These are phyloP conservation scores for Zaprionus camerounensis DNA, from an alignment of 1,140 invertebrate genomes.

Conservation along the genomic window DNA sequence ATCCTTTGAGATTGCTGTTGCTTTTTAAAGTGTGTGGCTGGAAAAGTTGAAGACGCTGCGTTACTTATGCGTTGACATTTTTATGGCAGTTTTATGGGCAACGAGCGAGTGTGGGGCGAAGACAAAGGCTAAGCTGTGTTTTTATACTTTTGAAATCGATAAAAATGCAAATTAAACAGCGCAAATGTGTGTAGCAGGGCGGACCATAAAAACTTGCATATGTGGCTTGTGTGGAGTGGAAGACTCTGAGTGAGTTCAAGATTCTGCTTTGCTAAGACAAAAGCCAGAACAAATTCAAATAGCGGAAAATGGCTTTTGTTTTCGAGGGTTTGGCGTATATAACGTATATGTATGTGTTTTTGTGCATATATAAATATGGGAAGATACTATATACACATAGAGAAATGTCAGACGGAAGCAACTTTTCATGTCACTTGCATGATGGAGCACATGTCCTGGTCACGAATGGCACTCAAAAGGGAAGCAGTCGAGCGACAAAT, in stretches of 20 bases:
- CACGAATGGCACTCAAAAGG: constrained; percentile 8
- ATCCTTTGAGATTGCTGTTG: constrained; percentile 54
- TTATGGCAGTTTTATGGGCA: constrained; percentile 74
- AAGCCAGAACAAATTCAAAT: constrained; percentile 63
- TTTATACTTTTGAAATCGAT: constrained; percentile 71
- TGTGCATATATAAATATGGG: constrained; percentile 47
- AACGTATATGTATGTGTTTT: background rate
- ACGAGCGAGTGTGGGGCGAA: constrained; percentile 50
- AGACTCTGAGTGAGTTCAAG: background rate
- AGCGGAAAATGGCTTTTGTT: constrained; percentile 78
- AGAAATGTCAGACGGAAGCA: constrained; percentile 71
- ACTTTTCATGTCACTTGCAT: constrained; percentile 66
- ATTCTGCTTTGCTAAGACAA: constrained; percentile 59
- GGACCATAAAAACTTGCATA: constrained; percentile 49
- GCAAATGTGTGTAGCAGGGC: constrained; percentile 41
- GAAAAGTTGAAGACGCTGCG: constrained; percentile 39
- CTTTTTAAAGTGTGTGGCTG: constrained; percentile 64
- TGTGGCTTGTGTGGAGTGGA: constrained; percentile 38
- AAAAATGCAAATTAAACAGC: constrained; percentile 81
- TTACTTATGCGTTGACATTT: constrained; percentile 75
- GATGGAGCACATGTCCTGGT: constrained; percentile 66
- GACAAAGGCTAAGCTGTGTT: constrained; percentile 71
- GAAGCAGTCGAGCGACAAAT: constrained; percentile 69
- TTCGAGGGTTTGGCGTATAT: constrained; percentile 17
- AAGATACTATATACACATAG: constrained; percentile 30